Percentiles rank a stretch among this genome's conserved stretches.
Evolutionary conservation across 2,888 invertebrate genomes (phyloP).

Genomic region (Eupithecia subfuscata): DNA sequence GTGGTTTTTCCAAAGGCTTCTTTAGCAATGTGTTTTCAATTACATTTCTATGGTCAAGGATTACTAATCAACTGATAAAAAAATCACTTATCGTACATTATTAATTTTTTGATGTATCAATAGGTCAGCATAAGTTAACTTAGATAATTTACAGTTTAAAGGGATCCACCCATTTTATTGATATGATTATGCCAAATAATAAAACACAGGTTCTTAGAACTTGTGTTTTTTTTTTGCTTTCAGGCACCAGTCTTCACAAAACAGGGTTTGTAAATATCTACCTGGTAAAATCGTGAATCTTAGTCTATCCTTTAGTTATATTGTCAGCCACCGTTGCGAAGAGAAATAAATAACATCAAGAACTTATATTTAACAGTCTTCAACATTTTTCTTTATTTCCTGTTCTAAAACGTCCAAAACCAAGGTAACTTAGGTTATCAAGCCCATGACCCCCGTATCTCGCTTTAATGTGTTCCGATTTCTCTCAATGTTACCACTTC

Average conservation of each 20-base stretch:
- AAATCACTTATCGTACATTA: neutral
- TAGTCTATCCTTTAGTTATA: no score
- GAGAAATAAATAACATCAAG: no score
- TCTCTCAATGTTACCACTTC: constrained; percentile 76
- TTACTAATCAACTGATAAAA: neutral
- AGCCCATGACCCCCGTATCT: constrained; percentile 59
- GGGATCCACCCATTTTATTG: no score
- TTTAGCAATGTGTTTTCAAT: neutral
- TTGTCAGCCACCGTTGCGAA: no score
- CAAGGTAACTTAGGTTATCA: constrained; percentile 48
- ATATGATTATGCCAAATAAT: no score
- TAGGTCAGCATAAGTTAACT: no score
- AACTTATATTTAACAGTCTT: neutral
- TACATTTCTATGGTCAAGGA: neutral
- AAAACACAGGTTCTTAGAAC: no score
- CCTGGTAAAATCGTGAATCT: no score
- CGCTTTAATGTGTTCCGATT: constrained; percentile 74
- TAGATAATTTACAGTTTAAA: neutral
- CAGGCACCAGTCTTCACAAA: no score
- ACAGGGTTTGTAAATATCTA: no score
- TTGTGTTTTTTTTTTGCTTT: no score
- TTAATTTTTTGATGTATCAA: neutral
- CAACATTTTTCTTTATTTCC: neutral
- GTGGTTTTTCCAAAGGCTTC: no score
- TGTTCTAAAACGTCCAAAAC: neutral